Evolutionary conservation across 2,113 vertebrate species (phyloP), one percentile per base, ranked within the genome.

Genomic region (Rhegmatorhina hoffmannsi): DNA sequence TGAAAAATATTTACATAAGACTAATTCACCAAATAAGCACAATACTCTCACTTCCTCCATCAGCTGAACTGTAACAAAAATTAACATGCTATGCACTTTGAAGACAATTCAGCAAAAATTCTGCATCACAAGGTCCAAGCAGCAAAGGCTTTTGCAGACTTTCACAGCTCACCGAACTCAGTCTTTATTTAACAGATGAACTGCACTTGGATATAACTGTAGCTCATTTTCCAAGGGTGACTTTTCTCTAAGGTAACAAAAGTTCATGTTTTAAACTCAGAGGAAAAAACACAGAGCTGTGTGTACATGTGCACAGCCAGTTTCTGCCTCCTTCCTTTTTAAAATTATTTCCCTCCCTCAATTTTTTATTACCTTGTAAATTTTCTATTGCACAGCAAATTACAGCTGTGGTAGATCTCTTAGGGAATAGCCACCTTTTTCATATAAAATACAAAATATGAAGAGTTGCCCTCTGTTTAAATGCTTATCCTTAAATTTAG

Each of bases 51-150:
- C 13, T 79, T 74, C 28, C 52, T 68, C 25, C 16, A 47, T 47
- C 46, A 87, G 47, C 12, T 91, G 43, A 88, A 50, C n/a, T 77
- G 13, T 33, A 89, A 33, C n/a, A 66, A 68, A 94, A 93, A 75
- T 70, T 20, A 89, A 69, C 17, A 85, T 6, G 9, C 17, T 46
- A 64, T 18, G 10, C 23, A 89, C 28, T 75, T 73, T 56, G 46
- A 92, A 82, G 43, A 60, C 63, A 46, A 34, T 47, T 95, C 56
- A 94, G 74, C 53, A 93, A 67, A 90, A 96, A 66, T 66, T 82
- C n/a, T 94, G 74, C 69, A 92, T 38, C 50, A 69, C n/a, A 60
- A 89, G 18, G 26, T 47, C 38, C 62, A 85, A 69, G 52, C 15
- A 94, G 23, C n/a, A 80, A 80, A 89, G 17, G n/a, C 18, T 89